Percentiles rank a stretch among this genome's conserved stretches.
Evolutionary conservation across 1,140 invertebrate species (phyloP).

Genomic region (Drosophila subobscura): DNA sequence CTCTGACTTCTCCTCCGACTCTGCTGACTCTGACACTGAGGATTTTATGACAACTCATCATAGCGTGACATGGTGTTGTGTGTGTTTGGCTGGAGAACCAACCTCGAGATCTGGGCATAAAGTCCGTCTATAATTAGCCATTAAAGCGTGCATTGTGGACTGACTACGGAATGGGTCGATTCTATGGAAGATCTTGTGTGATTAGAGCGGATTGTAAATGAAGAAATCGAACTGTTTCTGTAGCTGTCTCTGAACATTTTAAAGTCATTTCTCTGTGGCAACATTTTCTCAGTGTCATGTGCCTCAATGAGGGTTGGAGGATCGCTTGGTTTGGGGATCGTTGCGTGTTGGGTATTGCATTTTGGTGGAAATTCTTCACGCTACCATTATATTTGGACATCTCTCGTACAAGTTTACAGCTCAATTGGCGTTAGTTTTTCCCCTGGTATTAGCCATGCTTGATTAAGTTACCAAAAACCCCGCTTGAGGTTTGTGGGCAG

Average conservation of each 20-base stretch:
- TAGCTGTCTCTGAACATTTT: slow-evolving; percentile 23
- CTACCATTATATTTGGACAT: slow-evolving; percentile 62
- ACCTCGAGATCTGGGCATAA: slow-evolving; percentile 42
- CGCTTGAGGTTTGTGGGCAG: slow-evolving; percentile 14
- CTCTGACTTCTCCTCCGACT: slow-evolving; percentile 20
- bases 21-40: slow-evolving; percentile 54
- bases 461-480: slow-evolving; percentile 34
- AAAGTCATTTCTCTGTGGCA: slow-evolving; percentile 41
- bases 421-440: slow-evolving; percentile 55
- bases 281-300: slow-evolving; percentile 47
- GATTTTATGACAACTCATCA: slow-evolving; percentile 82
- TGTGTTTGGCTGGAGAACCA: too few relatives aligned
- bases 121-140: slow-evolving; percentile 78
- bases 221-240: slow-evolving; percentile 36
- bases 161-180: slow-evolving; percentile 19
- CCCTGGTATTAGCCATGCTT: slow-evolving; percentile 31
- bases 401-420: slow-evolving; percentile 34
- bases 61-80: slow-evolving; percentile 64
- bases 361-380: slow-evolving; percentile 50
- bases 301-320: slow-evolving; percentile 49
- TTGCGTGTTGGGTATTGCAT: slow-evolving; percentile 61
- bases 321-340: slow-evolving; percentile 8
- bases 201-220: slow-evolving; percentile 39
- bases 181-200: slow-evolving; percentile 35
- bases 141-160: slow-evolving; percentile 78